Evolutionary conservation across 1,140 invertebrate genomes (phyloP), one percentile per base, ranked within the genome.

Genomic region (Panagrolaimus sp.): DNA sequence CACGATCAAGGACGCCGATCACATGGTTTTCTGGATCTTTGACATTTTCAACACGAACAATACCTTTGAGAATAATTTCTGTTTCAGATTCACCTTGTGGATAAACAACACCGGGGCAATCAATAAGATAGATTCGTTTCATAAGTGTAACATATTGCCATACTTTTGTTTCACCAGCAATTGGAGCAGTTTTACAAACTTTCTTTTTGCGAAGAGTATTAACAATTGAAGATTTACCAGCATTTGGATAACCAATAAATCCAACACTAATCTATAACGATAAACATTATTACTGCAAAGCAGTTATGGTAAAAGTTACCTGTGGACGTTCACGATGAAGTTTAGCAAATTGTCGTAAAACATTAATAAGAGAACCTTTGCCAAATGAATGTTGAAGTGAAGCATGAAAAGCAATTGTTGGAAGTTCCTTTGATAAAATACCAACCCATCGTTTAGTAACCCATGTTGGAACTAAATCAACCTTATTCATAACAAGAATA

Each of bases 81-180:
- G 91, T 90, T 76, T 97, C 94, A 9, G 87, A 86, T 71, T 89
- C 88, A 85, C 95, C 94, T 48, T 84, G 88, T 14, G 94, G 93
- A 86, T 97, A 96, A 26, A 99, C 96, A 72, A 99, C 75, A 52
- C 96, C 96, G 26, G 96, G 96, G 87, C 96, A 99, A 87, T 99
- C 96, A 74, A 99, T 98, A 5, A 99, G 85, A 83, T 92, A 99
- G 78, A 99, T 98, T 74, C 91, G 88, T 74, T 90, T 89, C 95
- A 98, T 99, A 28, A 99, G 84, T 0, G 94, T 96, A 63, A 99
- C 95, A 83, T 98, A 99, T 83, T 99, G 96, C 96, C 96, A 99
- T 14, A 88, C 87, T 85, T 86, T 64, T 1, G 43, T 71, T 63
- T 48, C 28, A 24, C 44, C 68, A 64, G 58, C 43, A 71, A 45